phyloP scores from a whole-genome alignment of 2,888 invertebrate genomes.

The Cephus pulcher region DNA sequence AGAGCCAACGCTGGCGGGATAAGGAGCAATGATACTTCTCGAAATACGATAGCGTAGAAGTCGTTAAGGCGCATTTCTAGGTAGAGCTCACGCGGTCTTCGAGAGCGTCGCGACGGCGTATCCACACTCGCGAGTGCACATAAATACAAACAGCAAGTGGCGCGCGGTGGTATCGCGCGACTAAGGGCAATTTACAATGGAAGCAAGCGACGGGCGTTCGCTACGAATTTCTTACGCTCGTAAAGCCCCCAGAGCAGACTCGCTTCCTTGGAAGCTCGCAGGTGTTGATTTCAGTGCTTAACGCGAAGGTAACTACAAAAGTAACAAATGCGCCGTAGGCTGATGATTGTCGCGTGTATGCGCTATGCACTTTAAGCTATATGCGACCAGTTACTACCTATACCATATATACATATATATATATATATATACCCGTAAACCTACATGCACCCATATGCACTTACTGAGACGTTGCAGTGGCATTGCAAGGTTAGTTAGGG shows the following conservation, averaged over 20 bases:
- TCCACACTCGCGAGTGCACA: neutral
- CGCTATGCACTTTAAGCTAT: neutral
- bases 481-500: constrained; percentile 35
- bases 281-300: constrained; percentile 17
- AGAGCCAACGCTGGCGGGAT: neutral
- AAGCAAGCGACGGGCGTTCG: constrained; percentile 3
- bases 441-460: neutral
- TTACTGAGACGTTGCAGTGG: constrained; percentile 15
- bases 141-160: neutral
- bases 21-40: neutral
- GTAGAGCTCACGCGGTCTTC: neutral
- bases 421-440: neutral
- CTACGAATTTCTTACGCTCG: constrained; percentile 7
- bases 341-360: neutral
- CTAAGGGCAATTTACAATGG: neutral
- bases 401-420: neutral
- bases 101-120: neutral
- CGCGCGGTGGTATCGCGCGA: neutral
- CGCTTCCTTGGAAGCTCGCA: constrained; percentile 11
- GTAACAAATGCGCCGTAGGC: constrained; percentile 9
- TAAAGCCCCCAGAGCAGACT: neutral
- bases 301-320: constrained; percentile 1
- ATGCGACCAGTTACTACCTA: neutral
- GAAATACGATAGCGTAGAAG: neutral
- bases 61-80: neutral